Evolutionary conservation across 2,113 vertebrate genomes (phyloP).

Genomic region (Ancistrus triradiatus): DNA sequence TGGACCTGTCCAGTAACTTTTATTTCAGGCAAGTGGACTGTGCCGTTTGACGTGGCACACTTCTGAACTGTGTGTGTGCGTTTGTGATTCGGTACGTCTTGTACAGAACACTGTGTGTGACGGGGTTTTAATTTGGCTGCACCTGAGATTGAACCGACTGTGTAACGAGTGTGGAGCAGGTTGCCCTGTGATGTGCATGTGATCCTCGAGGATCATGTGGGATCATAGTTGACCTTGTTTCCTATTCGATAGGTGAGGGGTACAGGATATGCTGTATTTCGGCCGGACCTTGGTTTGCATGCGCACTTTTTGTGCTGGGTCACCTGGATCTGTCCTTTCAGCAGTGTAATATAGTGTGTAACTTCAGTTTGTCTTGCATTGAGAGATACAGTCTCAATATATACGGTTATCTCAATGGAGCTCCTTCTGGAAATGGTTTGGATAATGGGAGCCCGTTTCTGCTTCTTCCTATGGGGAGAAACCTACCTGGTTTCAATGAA

Average conservation of each 20-base stretch:
- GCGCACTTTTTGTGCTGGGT: too few species aligned
- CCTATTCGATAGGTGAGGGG: too few species aligned
- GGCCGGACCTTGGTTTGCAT: neutral
- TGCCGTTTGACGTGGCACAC: neutral
- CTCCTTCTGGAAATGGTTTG: too few species aligned
- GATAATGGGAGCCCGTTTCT: too few species aligned
- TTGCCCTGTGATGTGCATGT: neutral
- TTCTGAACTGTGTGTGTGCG: neutral
- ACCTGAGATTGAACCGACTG: conserved; percentile 9
- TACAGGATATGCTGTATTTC: neutral
- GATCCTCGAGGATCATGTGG: neutral
- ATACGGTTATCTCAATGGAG: too few species aligned
- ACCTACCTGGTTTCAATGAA: too few species aligned
- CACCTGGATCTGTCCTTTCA: too few species aligned
- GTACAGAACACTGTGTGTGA: conserved; percentile 25
- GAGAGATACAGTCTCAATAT: too few species aligned
- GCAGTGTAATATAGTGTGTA: too few species aligned
- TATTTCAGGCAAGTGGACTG: conserved; percentile 84
- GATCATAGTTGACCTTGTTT: conserved; percentile 3
- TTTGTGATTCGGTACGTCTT: conserved; percentile 8
- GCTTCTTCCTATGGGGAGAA: too few species aligned
- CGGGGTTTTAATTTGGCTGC: conserved; percentile 20
- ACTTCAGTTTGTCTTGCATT: too few species aligned
- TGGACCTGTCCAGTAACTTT: conserved; percentile 97
- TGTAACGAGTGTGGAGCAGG: neutral